Evolutionary conservation across 2,888 invertebrate species (phyloP), one percentile per base, ranked within the genome.

Genomic region (Dynastes hyllus): DNA sequence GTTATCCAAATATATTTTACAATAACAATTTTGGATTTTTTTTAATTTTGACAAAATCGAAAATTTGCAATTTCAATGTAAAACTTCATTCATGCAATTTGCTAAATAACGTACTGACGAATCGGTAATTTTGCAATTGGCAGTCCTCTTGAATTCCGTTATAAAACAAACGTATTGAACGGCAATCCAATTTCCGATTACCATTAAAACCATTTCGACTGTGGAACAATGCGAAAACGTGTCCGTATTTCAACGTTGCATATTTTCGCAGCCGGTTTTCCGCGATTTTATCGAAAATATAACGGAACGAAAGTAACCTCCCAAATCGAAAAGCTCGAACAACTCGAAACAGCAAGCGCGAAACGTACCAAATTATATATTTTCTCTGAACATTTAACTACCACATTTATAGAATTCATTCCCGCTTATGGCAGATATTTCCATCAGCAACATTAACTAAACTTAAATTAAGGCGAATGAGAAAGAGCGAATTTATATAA

Each of bases 111-210:
- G 45, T 55, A 55, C 3, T 22, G 22, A 55, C 16, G 55, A 55
- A 55, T 55, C 16, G 22, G 6, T 55, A 55, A 55, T 16, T n/a
- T 9, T 8, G 29, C 32, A 63, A 29, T 63, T 63, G 22, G 22
- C 5, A 22, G 3, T 55, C 1, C 55, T 9, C 27, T 29, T 29
- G 11, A 63, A 11, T 55, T 55, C 22, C 32, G 13, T 63, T 32
- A 27, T 63, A 63, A 63, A 63, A 63, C 63, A 63, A 32, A 1
- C 6, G 9, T 63, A 63, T 63, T 32, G 32, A 63, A 63, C 63
- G 27, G 2, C 29, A 32, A 63, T 29, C 63, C 63, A 63, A 63
- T 63, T 32, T 32, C 63, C 32, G 11, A 63, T 63, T 63, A 63
- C 32, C 32, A 11, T 61, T 27, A 27, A 16, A 13, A 53, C 27